Conservation (phyloP, 1,140 invertebrate genomes). For the Amphibalanus amphitrite region DNA sequence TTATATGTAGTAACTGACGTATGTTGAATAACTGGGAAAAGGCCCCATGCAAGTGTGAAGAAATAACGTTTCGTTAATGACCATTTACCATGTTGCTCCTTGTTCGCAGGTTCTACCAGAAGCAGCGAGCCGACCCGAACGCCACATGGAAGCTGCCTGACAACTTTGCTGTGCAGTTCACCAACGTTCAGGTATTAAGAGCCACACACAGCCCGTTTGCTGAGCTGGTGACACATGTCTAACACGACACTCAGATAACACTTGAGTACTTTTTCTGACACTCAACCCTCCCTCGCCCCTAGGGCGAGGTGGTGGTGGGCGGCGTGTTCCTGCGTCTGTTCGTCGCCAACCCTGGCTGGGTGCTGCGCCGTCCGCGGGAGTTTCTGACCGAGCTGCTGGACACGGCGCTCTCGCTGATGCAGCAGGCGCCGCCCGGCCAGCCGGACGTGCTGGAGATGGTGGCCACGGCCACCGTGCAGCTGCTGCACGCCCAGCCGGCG, state of each 20-base stretch:
- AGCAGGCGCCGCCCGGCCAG: too few species aligned
- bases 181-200: slow-evolving; percentile 7
- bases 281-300: slow-evolving; percentile 26
- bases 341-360: slow-evolving; percentile 89
- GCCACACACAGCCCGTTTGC: too few species aligned
- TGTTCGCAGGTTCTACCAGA: slow-evolving; percentile 18
- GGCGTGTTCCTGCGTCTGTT: slow-evolving; percentile 92
- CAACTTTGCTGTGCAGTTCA: slow-evolving; percentile 19
- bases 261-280: not conserved
- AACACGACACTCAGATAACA: too few species aligned
- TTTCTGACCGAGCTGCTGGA: slow-evolving; percentile 52
- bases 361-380: slow-evolving; percentile 71
- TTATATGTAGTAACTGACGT: too few species aligned
- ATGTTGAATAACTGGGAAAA: too few species aligned
- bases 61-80: too few species aligned
- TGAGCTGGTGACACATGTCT: too few species aligned
- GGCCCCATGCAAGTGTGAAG: too few species aligned
- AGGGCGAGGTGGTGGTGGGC: slow-evolving; percentile 73
- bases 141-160: slow-evolving; percentile 23
- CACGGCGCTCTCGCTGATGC: too few species aligned
- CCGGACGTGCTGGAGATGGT: slow-evolving; percentile 62
- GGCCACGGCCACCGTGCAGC: slow-evolving; percentile 59
- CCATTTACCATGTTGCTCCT: too few species aligned
- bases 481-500: slow-evolving; percentile 68
- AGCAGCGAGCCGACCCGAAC: slow-evolving; percentile 22